Base-by-base conservation (phyloP, 1,140 invertebrate species). In the Protaetia brevitarsis region DNA sequence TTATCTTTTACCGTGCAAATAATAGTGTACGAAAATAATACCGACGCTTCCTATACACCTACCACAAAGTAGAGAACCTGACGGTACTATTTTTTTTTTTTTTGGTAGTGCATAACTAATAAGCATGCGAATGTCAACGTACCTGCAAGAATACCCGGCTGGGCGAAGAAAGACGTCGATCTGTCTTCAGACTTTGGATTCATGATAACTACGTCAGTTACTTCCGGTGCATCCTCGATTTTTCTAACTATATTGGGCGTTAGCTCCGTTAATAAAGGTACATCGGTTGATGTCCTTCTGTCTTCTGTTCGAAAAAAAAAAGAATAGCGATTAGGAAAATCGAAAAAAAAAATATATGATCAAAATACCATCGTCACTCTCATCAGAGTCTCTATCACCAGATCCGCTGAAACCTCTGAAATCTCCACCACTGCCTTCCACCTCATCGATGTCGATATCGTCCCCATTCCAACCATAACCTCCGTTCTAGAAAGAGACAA, bases 71-170 rank as follows among this genome's bases (percentile, higher is more conserved):
- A n/a, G n/a, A n/a, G n/a, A n/a, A n/a, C n/a, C n/a, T n/a, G n/a
- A n/a, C n/a, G n/a, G n/a, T n/a, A n/a, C n/a, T n/a, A n/a, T n/a
- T n/a, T n/a, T n/a, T n/a, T n/a, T n/a, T n/a, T n/a, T n/a, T n/a
- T n/a, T n/a, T n/a, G n/a, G n/a, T n/a, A n/a, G n/a, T n/a, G n/a
- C n/a, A n/a, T n/a, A n/a, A n/a, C n/a, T n/a, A 61, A 30, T 13
- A 29, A 61, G 30, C 27, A n/a, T 3, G 27, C 26, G 26, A 60
- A 3, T 2, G 26, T 56, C 5, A 10, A 60, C 74, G 79, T 82
- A 97, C 95, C 95, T 79, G 94, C 94, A 71, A 97, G 83, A 64
- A 97, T 95, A 72, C 94, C 94, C 34, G 95, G 95, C 81, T 96
- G 94, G 68, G 92, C 91, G 79, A 97, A 95, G 84, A 97, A 95